Evolutionary conservation across 2,113 vertebrate species (phyloP).

Genomic region (Odocoileus virginianus): DNA sequence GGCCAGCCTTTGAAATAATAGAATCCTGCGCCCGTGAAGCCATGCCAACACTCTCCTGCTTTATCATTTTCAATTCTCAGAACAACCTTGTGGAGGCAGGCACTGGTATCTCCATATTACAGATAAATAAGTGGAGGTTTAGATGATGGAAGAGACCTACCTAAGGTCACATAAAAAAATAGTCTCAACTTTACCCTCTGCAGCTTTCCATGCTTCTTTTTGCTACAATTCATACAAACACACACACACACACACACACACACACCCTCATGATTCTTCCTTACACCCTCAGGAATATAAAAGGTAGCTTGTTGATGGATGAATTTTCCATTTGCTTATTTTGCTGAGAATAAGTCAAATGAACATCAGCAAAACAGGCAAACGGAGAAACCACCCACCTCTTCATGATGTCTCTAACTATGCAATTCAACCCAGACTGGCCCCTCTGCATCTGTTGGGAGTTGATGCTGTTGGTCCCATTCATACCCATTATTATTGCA

Average conservation of each 20-base stretch:
- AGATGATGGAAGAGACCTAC: not conserved
- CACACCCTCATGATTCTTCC: not conserved
- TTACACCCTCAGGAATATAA: not conserved
- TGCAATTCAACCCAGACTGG: not conserved
- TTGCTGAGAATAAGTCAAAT: slow-evolving; percentile 52
- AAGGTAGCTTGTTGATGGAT: slow-evolving; percentile 23
- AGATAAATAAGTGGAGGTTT: slow-evolving; percentile 30
- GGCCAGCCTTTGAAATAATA: slow-evolving; percentile 26
- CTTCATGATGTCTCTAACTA: not conserved
- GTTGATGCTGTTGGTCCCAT: not conserved
- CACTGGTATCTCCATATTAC: slow-evolving; percentile 30
- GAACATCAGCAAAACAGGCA: slow-evolving; percentile 42
- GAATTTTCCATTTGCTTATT: slow-evolving; percentile 55
- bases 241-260: not conserved
- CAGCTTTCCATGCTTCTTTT: not conserved
- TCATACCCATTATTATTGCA: slow-evolving; percentile 3
- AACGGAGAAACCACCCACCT: slow-evolving; percentile 9
- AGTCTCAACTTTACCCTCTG: not conserved
- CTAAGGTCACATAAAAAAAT: slow-evolving; percentile 22
- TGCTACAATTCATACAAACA: not conserved
- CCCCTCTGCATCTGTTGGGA: not conserved
- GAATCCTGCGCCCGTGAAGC: not conserved
- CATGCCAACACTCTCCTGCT: not conserved
- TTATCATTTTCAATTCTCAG: slow-evolving; percentile 28
- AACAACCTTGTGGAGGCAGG: not conserved